Percentiles rank a stretch among this genome's conserved stretches.
Evolutionary conservation across 2,888 invertebrate genomes (phyloP).

Genomic region (Ferdinandea cuprea): DNA sequence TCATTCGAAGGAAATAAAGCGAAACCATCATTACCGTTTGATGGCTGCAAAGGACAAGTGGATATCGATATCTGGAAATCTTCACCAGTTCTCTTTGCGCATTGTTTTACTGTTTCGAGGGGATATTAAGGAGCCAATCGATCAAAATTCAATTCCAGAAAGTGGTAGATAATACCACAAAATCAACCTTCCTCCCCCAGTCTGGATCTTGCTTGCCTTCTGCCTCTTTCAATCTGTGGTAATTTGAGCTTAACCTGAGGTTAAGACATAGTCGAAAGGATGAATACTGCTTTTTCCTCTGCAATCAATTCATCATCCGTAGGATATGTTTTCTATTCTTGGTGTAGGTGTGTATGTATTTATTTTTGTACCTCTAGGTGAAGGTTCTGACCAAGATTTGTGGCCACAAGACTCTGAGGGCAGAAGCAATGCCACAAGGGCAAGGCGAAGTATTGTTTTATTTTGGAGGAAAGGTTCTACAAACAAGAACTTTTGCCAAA

Average conservation of each 20-base stretch:
- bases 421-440: constrained; percentile 1
- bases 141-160: constrained; percentile 72
- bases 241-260: constrained; percentile 58
- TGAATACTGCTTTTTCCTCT: constrained; percentile 39
- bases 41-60: constrained; percentile 5
- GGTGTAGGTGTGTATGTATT: constrained; percentile 18
- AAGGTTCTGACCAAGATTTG: constrained; percentile 51
- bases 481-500: constrained; percentile 39
- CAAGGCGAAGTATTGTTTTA: constrained; percentile 23
- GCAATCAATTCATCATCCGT: constrained; percentile 71
- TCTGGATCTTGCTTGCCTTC: background rate
- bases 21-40: constrained; percentile 22
- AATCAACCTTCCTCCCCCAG: constrained; percentile 11
- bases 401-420: constrained; percentile 46
- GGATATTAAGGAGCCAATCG: constrained; percentile 62
- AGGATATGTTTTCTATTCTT: constrained; percentile 9
- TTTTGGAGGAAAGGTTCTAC: constrained; percentile 27
- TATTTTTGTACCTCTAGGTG: constrained; percentile 41
- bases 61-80: constrained; percentile 42
- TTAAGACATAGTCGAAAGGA: constrained; percentile 37
- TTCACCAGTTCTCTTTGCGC: background rate
- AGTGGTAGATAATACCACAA: constrained; percentile 53
- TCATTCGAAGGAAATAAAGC: constrained; percentile 9
- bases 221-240: constrained; percentile 58
- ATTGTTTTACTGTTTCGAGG: constrained; percentile 57